These are phyloP conservation scores for Sinocyclocheilus anshuiensis DNA, from an alignment of 2,113 vertebrate species.

Conservation along the genomic window DNA sequence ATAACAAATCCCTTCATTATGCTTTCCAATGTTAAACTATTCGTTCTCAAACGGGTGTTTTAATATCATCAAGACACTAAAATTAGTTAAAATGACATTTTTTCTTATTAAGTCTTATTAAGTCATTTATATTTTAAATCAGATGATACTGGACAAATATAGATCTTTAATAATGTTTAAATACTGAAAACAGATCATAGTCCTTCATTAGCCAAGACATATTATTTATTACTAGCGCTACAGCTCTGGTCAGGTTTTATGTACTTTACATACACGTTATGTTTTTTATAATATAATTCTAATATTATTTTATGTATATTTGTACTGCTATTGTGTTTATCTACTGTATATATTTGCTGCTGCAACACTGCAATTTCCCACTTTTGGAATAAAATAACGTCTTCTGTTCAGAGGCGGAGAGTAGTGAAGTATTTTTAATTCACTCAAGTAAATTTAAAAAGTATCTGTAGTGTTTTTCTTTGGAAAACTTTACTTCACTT, in stretches of 20 bases:
- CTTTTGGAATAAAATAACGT: no score
- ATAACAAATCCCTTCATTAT: neutral
- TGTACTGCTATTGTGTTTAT: neutral
- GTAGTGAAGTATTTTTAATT: no score
- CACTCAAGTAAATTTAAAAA: no score
- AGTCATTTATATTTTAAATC: neutral
- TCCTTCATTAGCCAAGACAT: neutral
- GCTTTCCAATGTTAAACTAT: neutral
- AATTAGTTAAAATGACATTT: neutral
- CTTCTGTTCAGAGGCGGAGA: no score
- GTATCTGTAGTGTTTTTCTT: no score
- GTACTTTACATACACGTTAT: neutral
- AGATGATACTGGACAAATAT: neutral
- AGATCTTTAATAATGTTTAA: neutral
- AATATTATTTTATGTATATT: neutral
- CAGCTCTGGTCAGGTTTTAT: neutral
- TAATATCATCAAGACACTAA: neutral
- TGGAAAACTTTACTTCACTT: no score
- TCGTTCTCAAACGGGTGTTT: neutral
- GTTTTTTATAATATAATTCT: neutral
- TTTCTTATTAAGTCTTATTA: neutral
- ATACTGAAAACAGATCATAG: neutral
- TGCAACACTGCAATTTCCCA: neutral
- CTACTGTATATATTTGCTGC: no score
- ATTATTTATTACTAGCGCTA: neutral